These are phyloP conservation scores for Harpagoxenus sublaevis DNA, from an alignment of 2,888 invertebrate genomes.

Conservation along the genomic window DNA sequence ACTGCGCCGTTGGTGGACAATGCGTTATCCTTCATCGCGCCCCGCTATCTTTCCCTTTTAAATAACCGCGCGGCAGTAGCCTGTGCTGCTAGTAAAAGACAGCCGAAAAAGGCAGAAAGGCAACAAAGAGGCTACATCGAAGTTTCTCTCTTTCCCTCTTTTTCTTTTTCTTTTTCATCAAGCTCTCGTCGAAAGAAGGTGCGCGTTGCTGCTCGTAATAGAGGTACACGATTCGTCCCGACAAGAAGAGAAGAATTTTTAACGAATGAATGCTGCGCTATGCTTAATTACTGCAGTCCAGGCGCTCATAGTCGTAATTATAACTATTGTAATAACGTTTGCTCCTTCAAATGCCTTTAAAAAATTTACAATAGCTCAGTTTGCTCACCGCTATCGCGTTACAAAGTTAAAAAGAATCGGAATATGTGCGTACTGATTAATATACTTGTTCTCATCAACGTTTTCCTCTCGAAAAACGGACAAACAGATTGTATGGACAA, in stretches of 20 bases:
- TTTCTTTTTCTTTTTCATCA: conserved; percentile 22
- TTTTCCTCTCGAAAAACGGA: conserved; percentile 1
- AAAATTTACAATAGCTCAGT: conserved; percentile 28
- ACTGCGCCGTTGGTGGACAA: conserved; percentile 83
- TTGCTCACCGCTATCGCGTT: conserved; percentile 19
- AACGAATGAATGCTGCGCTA: conserved; percentile 39
- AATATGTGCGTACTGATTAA: background rate
- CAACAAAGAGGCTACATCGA: conserved; percentile 66
- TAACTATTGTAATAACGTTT: conserved; percentile 40
- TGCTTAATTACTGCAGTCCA: conserved; percentile 36
- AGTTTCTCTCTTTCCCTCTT: conserved; percentile 25
- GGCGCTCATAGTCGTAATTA: background rate
- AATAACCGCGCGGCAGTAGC: conserved; percentile 83
- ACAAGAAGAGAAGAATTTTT: conserved; percentile 31
- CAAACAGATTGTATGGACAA: background rate
- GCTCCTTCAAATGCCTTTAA: conserved; percentile 6
- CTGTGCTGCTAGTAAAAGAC: conserved; percentile 59
- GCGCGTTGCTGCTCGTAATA: conserved; percentile 16
- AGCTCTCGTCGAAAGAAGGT: conserved; percentile 14
- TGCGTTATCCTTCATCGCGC: conserved; percentile 85
- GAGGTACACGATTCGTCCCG: conserved; percentile 13
- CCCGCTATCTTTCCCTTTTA: conserved; percentile 77
- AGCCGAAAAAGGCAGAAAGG: conserved; percentile 54
- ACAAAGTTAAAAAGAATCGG: background rate
- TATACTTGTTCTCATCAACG: background rate